phyloP scores from a whole-genome alignment of 2,113 vertebrate species.

The Hoplias malabaricus region DNA sequence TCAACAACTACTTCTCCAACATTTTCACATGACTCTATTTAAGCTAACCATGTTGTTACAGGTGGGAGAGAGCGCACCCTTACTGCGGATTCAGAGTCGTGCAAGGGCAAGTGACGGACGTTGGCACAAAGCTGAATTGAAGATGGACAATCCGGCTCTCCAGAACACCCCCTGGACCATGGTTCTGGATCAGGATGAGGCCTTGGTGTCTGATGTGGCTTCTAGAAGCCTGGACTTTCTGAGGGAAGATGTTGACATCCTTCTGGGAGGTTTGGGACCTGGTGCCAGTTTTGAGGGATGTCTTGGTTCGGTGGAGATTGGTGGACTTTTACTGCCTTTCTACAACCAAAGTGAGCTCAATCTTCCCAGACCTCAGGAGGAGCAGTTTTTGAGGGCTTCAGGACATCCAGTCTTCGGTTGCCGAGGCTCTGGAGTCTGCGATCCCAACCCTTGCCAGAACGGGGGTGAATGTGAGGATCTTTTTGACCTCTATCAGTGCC shows the following conservation, averaged over 20 bases:
- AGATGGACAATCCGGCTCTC: constrained; percentile 67
- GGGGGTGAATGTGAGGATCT: constrained; percentile 77
- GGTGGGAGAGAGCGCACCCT: constrained; percentile 59
- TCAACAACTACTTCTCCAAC: too few relatives aligned
- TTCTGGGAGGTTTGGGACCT: constrained; percentile 72
- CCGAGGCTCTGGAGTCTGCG: constrained; percentile 70
- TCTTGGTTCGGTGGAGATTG: constrained; percentile 79
- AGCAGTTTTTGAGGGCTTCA: constrained; percentile 79
- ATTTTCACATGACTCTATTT: too few relatives aligned
- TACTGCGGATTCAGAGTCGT: constrained; percentile 65
- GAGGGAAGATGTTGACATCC: constrained; percentile 76
- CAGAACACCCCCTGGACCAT: constrained; percentile 79
- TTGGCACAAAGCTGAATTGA: constrained; percentile 80
- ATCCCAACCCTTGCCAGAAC: constrained; percentile 78
- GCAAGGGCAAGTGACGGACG: constrained; percentile 69
- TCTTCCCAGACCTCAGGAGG: constrained; percentile 77
- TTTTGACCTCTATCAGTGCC: constrained; percentile 76
- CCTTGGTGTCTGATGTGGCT: constrained; percentile 56
- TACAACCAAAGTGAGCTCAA: constrained; percentile 69
- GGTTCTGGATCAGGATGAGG: constrained; percentile 69
- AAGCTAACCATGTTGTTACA: too few relatives aligned
- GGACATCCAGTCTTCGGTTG: constrained; percentile 69
- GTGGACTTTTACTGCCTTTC: constrained; percentile 83
- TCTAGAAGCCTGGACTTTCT: constrained; percentile 81
- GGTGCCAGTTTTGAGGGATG: constrained; percentile 75